Base-by-base conservation (phyloP, 2,113 vertebrate genomes). In the Tachuris rubrigastra region DNA sequence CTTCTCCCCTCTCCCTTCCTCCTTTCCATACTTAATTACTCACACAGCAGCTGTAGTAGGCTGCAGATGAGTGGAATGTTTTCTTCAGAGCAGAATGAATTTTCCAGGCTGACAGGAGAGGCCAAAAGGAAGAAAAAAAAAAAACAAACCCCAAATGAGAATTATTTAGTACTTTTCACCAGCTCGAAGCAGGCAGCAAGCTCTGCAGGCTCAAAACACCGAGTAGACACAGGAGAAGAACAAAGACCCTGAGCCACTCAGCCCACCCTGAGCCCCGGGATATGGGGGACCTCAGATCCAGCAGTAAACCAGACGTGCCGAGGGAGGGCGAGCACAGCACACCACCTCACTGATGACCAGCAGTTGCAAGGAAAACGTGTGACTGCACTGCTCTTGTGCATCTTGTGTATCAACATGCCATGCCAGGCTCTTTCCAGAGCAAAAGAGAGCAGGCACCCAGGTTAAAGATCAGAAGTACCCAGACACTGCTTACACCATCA, bases 31-130 rank as follows among this genome's bases (percentile, higher is more conserved):
- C 68, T 82, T 82, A 83, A 89, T 82, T 89, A 93, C 59, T 96
- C 85, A 96, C 59, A 78, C 8, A 10, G 78, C 79, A 93, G 73
- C 55, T 73, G 92, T 91, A 93, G 86, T 68, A 90, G 74, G 69
- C 62, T 93, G 71, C 50, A 92, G 44, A 72, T 86, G 81, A 96
- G 35, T 8, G 2, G 35, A 60, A 75, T 55, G 58, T 83, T 95
- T 89, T 90, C 85, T 94, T 85, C 52, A 0, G 42, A 68, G 74
- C 56, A 73, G 73, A 59, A 53, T 93, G 91, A 52, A 83, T 94
- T 95, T 97, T 96, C 95, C 89, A 96, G 65, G 62, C 87, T 76
- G 93, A 92, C n/a, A 69, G 30, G 11, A 18, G 52, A 78, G n/a
- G 65, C 60, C 65, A 92, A 84, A 96, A 85, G 39, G 77, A 80